Evolutionary conservation across 2,888 invertebrate genomes (phyloP).

Genomic region (Ptilodon capucinus): DNA sequence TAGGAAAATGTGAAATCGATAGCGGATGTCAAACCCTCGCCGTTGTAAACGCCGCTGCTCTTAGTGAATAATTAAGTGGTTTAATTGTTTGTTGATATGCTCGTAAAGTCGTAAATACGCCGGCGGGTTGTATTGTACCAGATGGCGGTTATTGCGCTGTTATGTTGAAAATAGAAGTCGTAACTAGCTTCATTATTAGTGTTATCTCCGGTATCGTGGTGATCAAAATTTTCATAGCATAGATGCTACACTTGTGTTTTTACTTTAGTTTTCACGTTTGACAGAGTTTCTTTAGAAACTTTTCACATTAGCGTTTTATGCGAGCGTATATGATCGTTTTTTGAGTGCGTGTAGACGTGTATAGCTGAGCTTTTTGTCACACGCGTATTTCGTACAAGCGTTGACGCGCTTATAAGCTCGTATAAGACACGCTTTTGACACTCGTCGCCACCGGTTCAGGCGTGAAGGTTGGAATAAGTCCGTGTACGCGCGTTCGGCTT

Average conservation of each 20-base stretch:
- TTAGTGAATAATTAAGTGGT: slow-evolving; percentile 11
- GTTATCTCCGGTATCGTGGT: not conserved
- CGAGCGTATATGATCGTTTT: too few relatives aligned
- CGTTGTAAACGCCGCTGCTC: not conserved
- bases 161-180: not conserved
- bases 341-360: too few relatives aligned
- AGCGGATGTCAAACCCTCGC: not conserved
- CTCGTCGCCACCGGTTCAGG: too few relatives aligned
- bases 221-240: not conserved
- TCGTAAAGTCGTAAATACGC: not conserved
- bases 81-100: slow-evolving; percentile 1
- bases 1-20: slow-evolving; percentile 15
- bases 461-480: too few relatives aligned
- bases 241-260: not conserved
- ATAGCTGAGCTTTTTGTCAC: too few relatives aligned
- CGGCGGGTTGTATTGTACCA: not conserved
- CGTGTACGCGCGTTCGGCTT: too few relatives aligned
- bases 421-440: too few relatives aligned
- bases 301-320: too few relatives aligned
- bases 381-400: too few relatives aligned
- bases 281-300: too few relatives aligned
- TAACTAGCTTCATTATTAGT: not conserved
- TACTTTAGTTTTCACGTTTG: too few relatives aligned
- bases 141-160: not conserved
- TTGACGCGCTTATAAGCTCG: too few relatives aligned